Evolutionary conservation across 2,888 invertebrate species (phyloP), one percentile per base, ranked within the genome.

Genomic region (Athalia circularis): DNA sequence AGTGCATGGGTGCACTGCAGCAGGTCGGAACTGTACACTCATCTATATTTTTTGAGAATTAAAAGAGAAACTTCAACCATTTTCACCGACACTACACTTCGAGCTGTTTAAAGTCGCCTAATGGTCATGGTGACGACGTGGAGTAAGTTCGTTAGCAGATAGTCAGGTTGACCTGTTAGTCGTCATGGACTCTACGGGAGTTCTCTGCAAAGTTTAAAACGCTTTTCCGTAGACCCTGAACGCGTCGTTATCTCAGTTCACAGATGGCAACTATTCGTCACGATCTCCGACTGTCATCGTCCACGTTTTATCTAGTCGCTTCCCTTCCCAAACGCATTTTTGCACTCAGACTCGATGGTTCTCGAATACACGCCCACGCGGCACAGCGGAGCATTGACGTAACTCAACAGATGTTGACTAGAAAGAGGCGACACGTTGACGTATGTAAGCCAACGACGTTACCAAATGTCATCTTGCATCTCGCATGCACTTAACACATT

Each of bases 261-360:
- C 72, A 75, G 75, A 59, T 77, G 77, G 29, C 43, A 59, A 47
- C 61, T 62, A 61, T 68, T 70, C 68, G 50, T 68, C 68, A 67
- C 68, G 67, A 77, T 77, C 48, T 77, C 43, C 29, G 50, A 67
- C 77, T 77, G 77, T 77, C 77, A 77, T 77, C 77, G 61, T 29
- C 62, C 43, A 75, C 52, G 52, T 61, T 64, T 64, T 64, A 75
- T 61, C 75, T 75, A 64, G 62, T 62, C 47, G 50, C 50, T 77
- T 7, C 68, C 45, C 62, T 50, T n/a, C 65, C 43, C 57, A 48
- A 70, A 70, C 62, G 11, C 61, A 77, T 77, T 68, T 68, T 68
- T 70, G 67, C 77, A 77, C 77, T 77, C 61, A 62, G 48, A 61
- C 29, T 62, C 61, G 29, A 29, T 13, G 61, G 11, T 50, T 15